Conservation (phyloP, 2,113 vertebrate species). For the Pteronura brasiliensis region DNA sequence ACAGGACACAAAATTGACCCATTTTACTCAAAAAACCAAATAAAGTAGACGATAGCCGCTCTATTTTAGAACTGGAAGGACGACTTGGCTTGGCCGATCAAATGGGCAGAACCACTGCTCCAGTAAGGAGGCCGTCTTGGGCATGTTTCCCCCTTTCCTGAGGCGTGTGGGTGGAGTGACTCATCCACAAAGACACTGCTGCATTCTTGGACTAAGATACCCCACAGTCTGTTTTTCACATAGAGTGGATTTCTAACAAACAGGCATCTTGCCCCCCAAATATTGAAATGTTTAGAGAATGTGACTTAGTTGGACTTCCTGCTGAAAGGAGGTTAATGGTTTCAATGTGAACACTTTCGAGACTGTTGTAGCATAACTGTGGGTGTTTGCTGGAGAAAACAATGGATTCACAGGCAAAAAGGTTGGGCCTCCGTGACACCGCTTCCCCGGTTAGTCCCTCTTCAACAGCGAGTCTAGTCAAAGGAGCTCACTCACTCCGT, state of each 20-base stretch:
- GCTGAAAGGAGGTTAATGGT: not conserved
- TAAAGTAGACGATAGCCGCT: not conserved
- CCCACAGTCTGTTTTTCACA: not conserved
- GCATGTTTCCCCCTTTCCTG: not conserved
- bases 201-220: not conserved
- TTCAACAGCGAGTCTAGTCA: not conserved
- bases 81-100: not conserved
- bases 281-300: slow-evolving; percentile 8
- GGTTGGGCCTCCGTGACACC: not conserved
- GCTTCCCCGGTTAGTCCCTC: not conserved
- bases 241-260: slow-evolving; percentile 32
- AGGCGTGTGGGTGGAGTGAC: slow-evolving; percentile 5
- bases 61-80: not conserved
- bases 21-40: not conserved
- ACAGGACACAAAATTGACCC: not conserved
- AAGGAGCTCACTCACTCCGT: not conserved
- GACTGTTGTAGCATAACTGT: not conserved
- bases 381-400: not conserved
- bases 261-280: not conserved
- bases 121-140: not conserved
- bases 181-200: not conserved
- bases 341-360: not conserved
- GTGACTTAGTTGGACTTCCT: slow-evolving; percentile 24
- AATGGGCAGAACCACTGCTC: not conserved
- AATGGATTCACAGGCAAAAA: not conserved